Percentiles rank a stretch among this genome's conserved stretches.
These are phyloP conservation scores for Gryllus bimaculatus DNA, from an alignment of 1,140 invertebrate species.

Conservation along the genomic window DNA sequence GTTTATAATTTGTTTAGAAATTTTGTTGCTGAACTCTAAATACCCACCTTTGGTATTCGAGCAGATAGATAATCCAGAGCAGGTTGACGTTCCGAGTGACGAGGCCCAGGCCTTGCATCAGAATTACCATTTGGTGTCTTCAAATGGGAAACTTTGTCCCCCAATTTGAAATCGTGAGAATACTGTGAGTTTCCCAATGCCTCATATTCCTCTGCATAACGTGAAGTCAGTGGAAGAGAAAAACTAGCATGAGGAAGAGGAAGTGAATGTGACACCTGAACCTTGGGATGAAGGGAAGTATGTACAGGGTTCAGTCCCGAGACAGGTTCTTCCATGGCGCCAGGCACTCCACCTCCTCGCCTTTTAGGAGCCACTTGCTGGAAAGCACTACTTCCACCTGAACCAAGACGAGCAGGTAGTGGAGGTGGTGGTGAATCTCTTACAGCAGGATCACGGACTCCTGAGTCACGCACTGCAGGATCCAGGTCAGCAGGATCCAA, in stretches of 20 bases:
- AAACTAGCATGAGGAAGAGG: slow-evolving; percentile 35
- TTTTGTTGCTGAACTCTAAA: neutral
- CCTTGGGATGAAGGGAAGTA: slow-evolving; percentile 23
- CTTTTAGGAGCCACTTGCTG: slow-evolving; percentile 23
- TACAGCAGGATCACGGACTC: neutral
- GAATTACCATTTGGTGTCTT: neutral
- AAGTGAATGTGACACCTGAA: slow-evolving; percentile 36
- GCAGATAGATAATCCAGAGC: slow-evolving; percentile 22
- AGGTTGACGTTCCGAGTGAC: slow-evolving; percentile 20
- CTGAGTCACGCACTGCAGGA: slow-evolving; percentile 23
- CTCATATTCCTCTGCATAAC: slow-evolving; percentile 7
- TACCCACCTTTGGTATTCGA: slow-evolving; percentile 23
- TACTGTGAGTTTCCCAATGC: slow-evolving; percentile 22
- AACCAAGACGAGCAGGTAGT: slow-evolving; percentile 37
- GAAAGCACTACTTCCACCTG: slow-evolving; percentile 26
- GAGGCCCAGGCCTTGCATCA: slow-evolving; percentile 22
- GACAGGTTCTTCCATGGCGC: neutral
- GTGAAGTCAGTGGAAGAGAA: slow-evolving; percentile 27
- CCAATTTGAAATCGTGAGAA: slow-evolving; percentile 41
- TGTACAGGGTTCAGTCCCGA: no score
- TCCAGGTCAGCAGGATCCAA: slow-evolving; percentile 32
- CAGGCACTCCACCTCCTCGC: neutral
- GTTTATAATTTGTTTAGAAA: no score
- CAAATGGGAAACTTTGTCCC: slow-evolving; percentile 38
- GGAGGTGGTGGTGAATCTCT: slow-evolving; percentile 37